Base-by-base conservation (phyloP, 2,888 invertebrate genomes). In the Palloptera scutellata region DNA sequence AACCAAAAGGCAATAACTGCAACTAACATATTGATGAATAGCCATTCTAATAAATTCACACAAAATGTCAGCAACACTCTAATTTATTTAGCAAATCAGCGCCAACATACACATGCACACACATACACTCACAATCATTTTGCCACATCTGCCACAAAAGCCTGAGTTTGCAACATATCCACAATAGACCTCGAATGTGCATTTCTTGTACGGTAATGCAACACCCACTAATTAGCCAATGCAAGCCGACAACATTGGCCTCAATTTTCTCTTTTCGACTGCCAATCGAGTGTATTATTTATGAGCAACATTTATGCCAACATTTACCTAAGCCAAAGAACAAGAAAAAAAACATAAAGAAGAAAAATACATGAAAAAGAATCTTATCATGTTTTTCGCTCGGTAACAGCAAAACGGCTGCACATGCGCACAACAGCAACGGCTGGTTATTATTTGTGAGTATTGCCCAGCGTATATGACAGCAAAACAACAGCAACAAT, bases 361-460 rank as follows among this genome's bases (percentile, higher is more conserved):
- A 30, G 3, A 30, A 6, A 30, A 30, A 30, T 4, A 30, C 6
- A 30, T 2, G 6, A 30, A 30, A 30, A 30, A 30, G 30, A 30
- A 30, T 30, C 30, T 30, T 30, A 30, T 30, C 30, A 30, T 30
- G 30, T 30, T 30, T 30, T 30, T 30, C 6, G n/a, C n/a, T 6
- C 30, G 3, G 30, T 30, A 30, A 30, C 17, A 53, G 9, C 53
- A 53, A 53, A 53, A 53, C 53, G 53, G 13, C 17, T 53, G 17
- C 53, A 53, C 53, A 53, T 53, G 53, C 53, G 53, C 53, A 53
- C 30, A 30, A 30, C 6, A 6, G 41, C 13, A 48, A 57, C 59
- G 59, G 52, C 58, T 58, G 64, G 52, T 64, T 64, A 64, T 64
- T 59, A 53, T 59, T 53, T 64, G 59, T 30, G 64, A 59, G 58